Conservation (phyloP, 2,888 invertebrate genomes). For the Prosopocoilus inquinatus region DNA sequence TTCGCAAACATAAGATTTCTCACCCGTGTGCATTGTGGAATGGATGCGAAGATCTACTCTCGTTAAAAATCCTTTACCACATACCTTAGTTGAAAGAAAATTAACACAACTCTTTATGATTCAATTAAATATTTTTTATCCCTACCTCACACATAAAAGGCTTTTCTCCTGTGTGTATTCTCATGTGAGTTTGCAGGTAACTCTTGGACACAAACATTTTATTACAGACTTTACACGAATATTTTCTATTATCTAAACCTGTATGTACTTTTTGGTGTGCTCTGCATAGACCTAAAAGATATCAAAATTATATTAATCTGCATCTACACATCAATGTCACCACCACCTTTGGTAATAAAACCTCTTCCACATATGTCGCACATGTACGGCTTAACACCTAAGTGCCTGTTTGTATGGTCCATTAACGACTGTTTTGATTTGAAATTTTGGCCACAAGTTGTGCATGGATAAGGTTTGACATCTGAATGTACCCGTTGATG, state of each 20-base stretch:
- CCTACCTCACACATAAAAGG: conserved; percentile 59
- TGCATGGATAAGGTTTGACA: conserved; percentile 58
- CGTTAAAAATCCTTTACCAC: conserved; percentile 60
- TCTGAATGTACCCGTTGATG: conserved; percentile 62
- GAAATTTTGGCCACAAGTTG: conserved; percentile 58
- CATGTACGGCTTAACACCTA: conserved; percentile 59
- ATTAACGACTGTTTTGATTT: conserved; percentile 60
- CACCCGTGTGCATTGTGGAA: conserved; percentile 62
- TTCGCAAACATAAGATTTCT: conserved; percentile 61
- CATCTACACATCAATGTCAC: conserved; percentile 1
- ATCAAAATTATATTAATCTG: not conserved
- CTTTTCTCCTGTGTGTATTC: conserved; percentile 61
- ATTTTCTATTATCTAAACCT: conserved; percentile 59
- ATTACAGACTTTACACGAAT: conserved; percentile 58
- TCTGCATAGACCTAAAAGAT: conserved; percentile 53
- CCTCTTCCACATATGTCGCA: conserved; percentile 60
- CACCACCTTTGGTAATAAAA: conserved; percentile 58
- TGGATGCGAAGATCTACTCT: conserved; percentile 60
- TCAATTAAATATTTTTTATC: not conserved
- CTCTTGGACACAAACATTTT: conserved; percentile 63
- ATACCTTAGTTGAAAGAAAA: conserved; percentile 39
- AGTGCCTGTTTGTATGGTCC: conserved; percentile 60
- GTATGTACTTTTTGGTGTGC: conserved; percentile 60
- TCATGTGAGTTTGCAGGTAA: conserved; percentile 58
- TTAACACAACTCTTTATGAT: not conserved